phyloP scores from a whole-genome alignment of 2,113 vertebrate species.

The Dinomys branickii region DNA sequence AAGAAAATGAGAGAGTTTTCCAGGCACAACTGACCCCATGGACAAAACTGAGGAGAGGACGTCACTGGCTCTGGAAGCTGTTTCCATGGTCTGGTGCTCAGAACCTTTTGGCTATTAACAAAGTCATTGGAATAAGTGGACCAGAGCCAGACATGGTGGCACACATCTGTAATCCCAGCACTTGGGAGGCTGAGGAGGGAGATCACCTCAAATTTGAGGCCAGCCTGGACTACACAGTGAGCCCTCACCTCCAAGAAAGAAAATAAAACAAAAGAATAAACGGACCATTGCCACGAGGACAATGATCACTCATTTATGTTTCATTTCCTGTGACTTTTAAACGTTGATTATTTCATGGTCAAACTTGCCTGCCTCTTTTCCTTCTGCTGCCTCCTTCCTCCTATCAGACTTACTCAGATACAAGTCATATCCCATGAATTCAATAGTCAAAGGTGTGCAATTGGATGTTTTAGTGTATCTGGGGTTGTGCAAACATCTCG shows the following conservation, averaged over 20 bases:
- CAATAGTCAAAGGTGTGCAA: not conserved
- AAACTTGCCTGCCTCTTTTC: not conserved
- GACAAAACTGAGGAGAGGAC: slow-evolving; percentile 19
- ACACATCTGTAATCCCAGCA: not conserved
- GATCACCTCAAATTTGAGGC: not conserved
- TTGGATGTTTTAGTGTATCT: not conserved
- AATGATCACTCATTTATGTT: not conserved
- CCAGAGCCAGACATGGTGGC: not conserved
- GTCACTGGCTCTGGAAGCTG: not conserved
- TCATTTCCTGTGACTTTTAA: slow-evolving; percentile 28
- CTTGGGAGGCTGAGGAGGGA: not conserved
- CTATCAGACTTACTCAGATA: slow-evolving; percentile 5
- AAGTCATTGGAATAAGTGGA: not conserved
- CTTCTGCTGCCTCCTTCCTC: not conserved
- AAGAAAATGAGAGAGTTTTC: not conserved
- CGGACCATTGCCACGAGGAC: not conserved
- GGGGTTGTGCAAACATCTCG: not conserved
- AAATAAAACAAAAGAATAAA: not conserved
- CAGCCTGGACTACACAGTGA: not conserved
- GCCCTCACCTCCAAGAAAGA: not conserved
- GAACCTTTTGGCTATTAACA: not conserved
- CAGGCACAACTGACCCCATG: not conserved
- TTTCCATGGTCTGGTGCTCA: not conserved
- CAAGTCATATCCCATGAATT: not conserved
- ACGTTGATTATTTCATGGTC: slow-evolving; percentile 19